Evolutionary conservation across 2,888 invertebrate genomes (phyloP).

Genomic region (Eupithecia abbreviata): DNA sequence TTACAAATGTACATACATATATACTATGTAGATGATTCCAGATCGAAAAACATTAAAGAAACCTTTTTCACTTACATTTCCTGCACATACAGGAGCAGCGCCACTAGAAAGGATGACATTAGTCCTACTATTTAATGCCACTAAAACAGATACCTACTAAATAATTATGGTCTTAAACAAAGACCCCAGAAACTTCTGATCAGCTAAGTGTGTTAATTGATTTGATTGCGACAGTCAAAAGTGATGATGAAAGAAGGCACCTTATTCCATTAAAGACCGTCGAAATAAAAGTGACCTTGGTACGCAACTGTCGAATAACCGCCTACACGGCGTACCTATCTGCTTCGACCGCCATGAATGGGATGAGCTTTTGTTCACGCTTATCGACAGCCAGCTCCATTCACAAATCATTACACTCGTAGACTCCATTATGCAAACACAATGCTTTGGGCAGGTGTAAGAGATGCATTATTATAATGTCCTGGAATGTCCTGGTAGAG

Average conservation of each 20-base stretch:
- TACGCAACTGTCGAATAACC: constrained; percentile 19
- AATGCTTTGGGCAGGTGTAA: neutral
- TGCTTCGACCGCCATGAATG: neutral
- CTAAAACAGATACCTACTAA: neutral
- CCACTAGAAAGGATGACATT: neutral
- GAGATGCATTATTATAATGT: neutral
- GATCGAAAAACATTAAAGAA: neutral
- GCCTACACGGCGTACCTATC: constrained; percentile 18
- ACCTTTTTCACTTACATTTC: neutral
- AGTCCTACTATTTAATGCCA: neutral
- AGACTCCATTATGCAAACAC: neutral
- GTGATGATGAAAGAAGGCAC: constrained; percentile 8
- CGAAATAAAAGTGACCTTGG: constrained; percentile 31
- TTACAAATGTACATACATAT: neutral
- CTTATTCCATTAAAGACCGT: constrained; percentile 22
- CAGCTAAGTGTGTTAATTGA: neutral
- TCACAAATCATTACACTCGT: neutral
- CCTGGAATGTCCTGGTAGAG: neutral
- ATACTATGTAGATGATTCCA: neutral
- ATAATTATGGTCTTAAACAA: neutral
- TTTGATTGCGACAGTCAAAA: neutral
- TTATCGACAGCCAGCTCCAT: neutral
- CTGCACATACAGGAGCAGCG: neutral
- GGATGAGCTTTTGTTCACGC: constrained; percentile 9
- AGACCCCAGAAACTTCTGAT: neutral